Evolutionary conservation across 1,140 invertebrate genomes (phyloP).

Genomic region (Sitobion miscanthi): DNA sequence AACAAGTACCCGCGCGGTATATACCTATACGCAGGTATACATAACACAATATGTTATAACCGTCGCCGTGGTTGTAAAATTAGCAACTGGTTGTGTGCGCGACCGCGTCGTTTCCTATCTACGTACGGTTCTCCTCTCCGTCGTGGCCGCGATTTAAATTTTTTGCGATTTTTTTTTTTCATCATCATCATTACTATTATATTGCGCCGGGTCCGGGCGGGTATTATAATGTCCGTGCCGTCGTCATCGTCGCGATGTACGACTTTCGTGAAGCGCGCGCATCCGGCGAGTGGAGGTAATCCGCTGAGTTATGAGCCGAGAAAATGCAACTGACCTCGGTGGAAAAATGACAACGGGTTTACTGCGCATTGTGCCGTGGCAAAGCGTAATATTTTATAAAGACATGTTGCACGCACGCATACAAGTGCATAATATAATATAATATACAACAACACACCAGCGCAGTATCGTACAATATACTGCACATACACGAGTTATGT

Average conservation of each 20-base stretch:
- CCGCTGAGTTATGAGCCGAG: constrained; percentile 32
- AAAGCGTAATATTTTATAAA: neutral
- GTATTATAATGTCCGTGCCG: neutral
- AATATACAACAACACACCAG: neutral
- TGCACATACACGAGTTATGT: constrained; percentile 9
- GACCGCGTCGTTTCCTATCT: neutral
- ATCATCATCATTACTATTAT: no score
- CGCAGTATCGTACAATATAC: neutral
- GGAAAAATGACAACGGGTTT: constrained; percentile 34
- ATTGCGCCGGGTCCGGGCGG: neutral
- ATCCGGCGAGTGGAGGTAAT: constrained; percentile 4
- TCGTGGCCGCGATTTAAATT: neutral
- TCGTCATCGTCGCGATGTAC: neutral
- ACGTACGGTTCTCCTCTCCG: accelerated
- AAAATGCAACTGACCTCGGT: constrained; percentile 37
- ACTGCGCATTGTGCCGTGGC: neutral
- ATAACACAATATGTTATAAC: neutral
- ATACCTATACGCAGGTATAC: neutral
- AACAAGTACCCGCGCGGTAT: neutral
- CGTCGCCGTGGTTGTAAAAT: neutral
- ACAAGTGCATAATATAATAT: neutral
- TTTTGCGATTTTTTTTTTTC: neutral
- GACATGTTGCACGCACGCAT: constrained; percentile 12
- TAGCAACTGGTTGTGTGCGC: neutral
- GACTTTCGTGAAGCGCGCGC: neutral